Conservation (phyloP, 2,888 invertebrate species). For the Abscondita cerata region DNA sequence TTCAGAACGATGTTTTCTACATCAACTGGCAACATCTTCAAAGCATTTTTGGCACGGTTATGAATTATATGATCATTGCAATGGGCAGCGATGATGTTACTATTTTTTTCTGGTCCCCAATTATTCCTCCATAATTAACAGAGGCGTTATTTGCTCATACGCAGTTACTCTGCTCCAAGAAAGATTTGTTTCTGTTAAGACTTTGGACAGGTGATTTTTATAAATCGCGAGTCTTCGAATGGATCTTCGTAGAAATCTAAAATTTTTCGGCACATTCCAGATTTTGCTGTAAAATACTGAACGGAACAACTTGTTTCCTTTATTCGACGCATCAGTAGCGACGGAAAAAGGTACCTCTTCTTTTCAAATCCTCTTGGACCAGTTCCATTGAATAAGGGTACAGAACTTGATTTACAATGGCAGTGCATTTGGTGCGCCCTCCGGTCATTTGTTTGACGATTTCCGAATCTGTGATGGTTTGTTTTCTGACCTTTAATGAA, state of each 20-base stretch:
- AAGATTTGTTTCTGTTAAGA: neutral
- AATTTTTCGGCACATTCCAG: neutral
- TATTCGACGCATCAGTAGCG: neutral
- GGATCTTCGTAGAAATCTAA: slow-evolving; percentile 1
- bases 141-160: slow-evolving; percentile 1
- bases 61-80: neutral
- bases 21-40: neutral
- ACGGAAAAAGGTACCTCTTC: neutral
- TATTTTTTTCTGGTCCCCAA: neutral
- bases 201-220: neutral
- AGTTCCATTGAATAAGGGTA: neutral
- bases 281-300: neutral
- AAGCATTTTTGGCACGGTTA: neutral
- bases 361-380: too few species aligned
- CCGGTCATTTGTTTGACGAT: slow-evolving; percentile 1
- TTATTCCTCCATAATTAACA: neutral
- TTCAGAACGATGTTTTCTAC: neutral
- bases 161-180: slow-evolving; percentile 5
- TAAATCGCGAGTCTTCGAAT: neutral
- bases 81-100: neutral
- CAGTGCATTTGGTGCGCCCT: neutral
- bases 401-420: neutral
- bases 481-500: neutral
- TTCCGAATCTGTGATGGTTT: neutral
- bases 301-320: neutral